Percentiles rank a stretch among this genome's conserved stretches.
These are phyloP conservation scores for Diogma glabrata DNA, from an alignment of 2,888 invertebrate species.

Conservation along the genomic window DNA sequence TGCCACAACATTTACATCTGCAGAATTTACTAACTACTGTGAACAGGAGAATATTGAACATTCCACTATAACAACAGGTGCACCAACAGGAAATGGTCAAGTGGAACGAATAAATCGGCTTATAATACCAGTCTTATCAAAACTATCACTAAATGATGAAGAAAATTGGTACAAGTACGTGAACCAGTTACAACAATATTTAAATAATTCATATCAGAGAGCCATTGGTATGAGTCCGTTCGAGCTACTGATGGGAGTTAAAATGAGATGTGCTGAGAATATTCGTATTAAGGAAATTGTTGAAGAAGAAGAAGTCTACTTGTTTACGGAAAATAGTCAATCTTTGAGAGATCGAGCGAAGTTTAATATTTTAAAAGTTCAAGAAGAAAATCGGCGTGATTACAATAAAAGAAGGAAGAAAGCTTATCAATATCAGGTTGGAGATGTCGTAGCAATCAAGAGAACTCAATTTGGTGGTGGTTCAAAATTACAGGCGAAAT, in stretches of 20 bases:
- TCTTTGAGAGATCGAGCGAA: no score
- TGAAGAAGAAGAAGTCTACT: no score
- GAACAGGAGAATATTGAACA: no score
- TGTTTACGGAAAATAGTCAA: no score
- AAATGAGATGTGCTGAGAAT: constrained; percentile 2
- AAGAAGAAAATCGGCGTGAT: no score
- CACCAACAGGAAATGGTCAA: not conserved
- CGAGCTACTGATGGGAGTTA: constrained; percentile 12
- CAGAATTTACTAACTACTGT: no score
- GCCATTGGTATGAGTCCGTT: constrained; percentile 12
- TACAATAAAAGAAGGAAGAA: no score
- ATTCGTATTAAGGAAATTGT: not conserved
- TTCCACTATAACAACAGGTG: not conserved
- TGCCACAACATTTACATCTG: not conserved
- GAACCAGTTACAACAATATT: constrained; percentile 20
- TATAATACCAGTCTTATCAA: not conserved
- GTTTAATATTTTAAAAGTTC: no score
- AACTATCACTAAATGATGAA: constrained; percentile 17
- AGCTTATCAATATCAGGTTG: no score
- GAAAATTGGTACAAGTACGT: constrained; percentile 24
- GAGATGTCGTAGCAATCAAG: no score
- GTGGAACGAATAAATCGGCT: not conserved
- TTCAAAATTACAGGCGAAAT: no score
- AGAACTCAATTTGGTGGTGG: no score
- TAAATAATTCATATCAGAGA: constrained; percentile 19